Conservation (phyloP, 2,113 vertebrate genomes). For the Neolamprologus modestus region DNA sequence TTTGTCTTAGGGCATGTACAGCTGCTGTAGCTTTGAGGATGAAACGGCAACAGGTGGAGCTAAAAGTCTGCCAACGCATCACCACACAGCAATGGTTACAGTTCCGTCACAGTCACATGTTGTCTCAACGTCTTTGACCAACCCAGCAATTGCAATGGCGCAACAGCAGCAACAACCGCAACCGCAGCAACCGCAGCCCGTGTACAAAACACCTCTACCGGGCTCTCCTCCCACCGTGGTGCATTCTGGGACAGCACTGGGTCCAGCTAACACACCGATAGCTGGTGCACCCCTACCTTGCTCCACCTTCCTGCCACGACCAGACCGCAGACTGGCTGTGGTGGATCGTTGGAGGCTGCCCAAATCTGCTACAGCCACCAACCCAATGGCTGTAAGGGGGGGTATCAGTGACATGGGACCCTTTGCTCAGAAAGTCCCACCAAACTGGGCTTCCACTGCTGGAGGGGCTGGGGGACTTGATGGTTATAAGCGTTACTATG, state of each 20-base stretch:
- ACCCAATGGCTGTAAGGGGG: conserved; percentile 72
- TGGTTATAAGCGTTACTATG: conserved; percentile 88
- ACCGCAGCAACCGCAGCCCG: conserved; percentile 62
- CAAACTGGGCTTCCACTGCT: conserved; percentile 66
- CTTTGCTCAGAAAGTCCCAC: conserved; percentile 68
- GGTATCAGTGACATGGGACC: conserved; percentile 65
- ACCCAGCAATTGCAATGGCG: conserved; percentile 64
- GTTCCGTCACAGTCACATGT: conserved; percentile 66
- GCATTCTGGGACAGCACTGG: conserved; percentile 74
- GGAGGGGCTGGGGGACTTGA: conserved; percentile 75
- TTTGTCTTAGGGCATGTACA: conserved; percentile 83
- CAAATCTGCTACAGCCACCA: conserved; percentile 72
- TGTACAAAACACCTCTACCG: conserved; percentile 73
- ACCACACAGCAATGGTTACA: conserved; percentile 65
- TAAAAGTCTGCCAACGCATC: conserved; percentile 67
- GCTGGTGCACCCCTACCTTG: conserved; percentile 78
- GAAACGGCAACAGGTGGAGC: conserved; percentile 69
- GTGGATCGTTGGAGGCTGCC: conserved; percentile 87
- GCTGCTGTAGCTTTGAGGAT: conserved; percentile 87
- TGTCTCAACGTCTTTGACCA: conserved; percentile 63
- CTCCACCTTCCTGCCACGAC: conserved; percentile 81
- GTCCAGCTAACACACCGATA: conserved; percentile 73
- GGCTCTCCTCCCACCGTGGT: conserved; percentile 76
- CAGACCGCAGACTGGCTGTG: conserved; percentile 77
- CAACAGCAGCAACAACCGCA: conserved; percentile 72